Evolutionary conservation across 2,113 vertebrate genomes (phyloP), one percentile per base, ranked within the genome.

Genomic region (Lepidothrix coronata): DNA sequence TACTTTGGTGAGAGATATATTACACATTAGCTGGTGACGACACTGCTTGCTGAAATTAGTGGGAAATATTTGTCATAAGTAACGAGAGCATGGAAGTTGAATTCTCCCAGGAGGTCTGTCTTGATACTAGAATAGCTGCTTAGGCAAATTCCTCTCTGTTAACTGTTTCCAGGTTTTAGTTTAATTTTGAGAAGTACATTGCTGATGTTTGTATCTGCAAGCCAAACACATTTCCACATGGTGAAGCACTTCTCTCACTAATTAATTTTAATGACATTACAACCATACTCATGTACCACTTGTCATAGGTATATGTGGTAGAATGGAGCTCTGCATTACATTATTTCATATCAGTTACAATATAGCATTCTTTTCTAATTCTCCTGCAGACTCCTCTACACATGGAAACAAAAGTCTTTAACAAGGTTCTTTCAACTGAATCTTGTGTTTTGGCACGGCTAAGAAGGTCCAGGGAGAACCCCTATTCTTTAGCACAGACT

Each of bases 11-110:
- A 96, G 94, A 97, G 96, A 97, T 94, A 89, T 33, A 98, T 97
- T 97, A 91, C 90, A 96, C 93, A 83, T 97, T 94, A 97, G 91
- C 87, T 87, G 88, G 84, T 97, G 97, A 97, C 48, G 88, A 97
- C 96, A 98, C 65, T 72, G 85, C 91, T 89, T 96, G 92, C 92
- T 95, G 97, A 97, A 98, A 97, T 97, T 83, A 96, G 88, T 88
- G 85, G 95, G 96, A 96, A 96, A 95, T 96, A 97, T 96, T 91
- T 97, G 97, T 97, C 85, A 94, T 95, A 95, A 88, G 95, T 93
- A 97, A 95, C 31, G 6, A 87, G 85, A 96, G 58, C 12, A 85
- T 93, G 68, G 95, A 97, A 94, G 97, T 96, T 96, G 95, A 97
- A 97, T 95, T 97, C 96, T 84, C 97, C 95, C 96, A 94, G 81